phyloP scores from a whole-genome alignment of 2,797 vertebrate genomes.

The Esox masquinongy region DNA sequence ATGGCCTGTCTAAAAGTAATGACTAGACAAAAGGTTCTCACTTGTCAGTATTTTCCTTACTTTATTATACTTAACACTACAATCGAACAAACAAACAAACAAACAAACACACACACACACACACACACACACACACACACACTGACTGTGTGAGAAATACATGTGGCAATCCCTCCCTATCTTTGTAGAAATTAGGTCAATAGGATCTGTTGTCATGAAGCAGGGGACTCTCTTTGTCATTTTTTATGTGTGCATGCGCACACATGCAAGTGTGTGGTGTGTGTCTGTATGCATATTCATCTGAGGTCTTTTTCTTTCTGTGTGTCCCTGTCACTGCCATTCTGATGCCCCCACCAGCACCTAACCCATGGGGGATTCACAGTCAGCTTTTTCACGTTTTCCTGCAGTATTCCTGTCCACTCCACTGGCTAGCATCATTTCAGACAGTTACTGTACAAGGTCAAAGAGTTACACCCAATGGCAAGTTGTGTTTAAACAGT shows the following conservation, averaged over 20 bases:
- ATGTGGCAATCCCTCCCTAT: not conserved
- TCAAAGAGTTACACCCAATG: not conserved
- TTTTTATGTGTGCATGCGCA: not conserved
- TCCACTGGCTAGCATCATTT: not conserved
- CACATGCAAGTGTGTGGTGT: not conserved
- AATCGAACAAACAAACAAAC: too few species aligned
- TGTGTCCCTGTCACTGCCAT: constrained; percentile 1
- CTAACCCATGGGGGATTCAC: not conserved
- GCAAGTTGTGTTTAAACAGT: not conserved
- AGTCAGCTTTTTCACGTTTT: not conserved
- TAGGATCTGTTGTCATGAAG: not conserved
- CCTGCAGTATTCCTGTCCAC: not conserved
- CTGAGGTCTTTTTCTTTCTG: not conserved
- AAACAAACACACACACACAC: too few species aligned
- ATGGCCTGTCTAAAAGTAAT: too few species aligned
- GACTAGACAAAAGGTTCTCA: too few species aligned
- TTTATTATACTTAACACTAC: too few species aligned
- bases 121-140: too few species aligned
- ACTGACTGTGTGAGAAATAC: not conserved
- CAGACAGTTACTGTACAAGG: not conserved
- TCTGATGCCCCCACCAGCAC: too few species aligned
- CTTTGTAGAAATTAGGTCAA: not conserved
- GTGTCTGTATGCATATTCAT: constrained; percentile 9
- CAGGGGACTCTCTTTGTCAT: not conserved
- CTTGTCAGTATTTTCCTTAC: too few species aligned